phyloP scores from a whole-genome alignment of 2,113 vertebrate genomes.

The Tringa solitaria region DNA sequence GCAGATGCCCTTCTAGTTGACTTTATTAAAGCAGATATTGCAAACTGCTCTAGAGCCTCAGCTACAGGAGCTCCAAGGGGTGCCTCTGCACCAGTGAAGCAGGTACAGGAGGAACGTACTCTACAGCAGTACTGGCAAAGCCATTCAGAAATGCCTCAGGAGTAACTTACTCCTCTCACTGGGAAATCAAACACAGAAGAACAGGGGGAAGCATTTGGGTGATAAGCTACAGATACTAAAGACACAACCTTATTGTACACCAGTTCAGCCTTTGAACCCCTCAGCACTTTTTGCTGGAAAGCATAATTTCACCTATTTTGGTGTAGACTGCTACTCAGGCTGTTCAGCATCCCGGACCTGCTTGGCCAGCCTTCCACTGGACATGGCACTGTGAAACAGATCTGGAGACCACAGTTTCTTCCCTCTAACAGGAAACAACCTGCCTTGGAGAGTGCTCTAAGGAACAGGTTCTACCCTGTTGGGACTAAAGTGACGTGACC shows the following conservation, averaged over 20 bases:
- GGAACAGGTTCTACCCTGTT: neutral
- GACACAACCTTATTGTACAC: neutral
- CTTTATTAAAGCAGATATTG: neutral
- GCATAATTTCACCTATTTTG: neutral
- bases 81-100: neutral
- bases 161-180: neutral
- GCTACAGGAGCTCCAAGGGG: neutral
- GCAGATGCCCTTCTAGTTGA: neutral
- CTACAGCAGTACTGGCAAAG: neutral
- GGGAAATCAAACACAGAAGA: neutral
- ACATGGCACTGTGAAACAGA: fast-evolving
- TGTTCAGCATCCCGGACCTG: neutral
- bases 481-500: neutral
- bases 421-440: neutral
- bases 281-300: neutral
- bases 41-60: neutral
- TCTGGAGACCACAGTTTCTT: neutral
- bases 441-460: neutral
- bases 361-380: neutral
- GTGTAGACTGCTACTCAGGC: neutral
- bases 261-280: no score
- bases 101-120: neutral
- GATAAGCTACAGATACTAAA: neutral
- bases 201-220: neutral
- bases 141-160: neutral